phyloP scores from a whole-genome alignment of 2,113 vertebrate genomes.

The Thamnaconus septentrionalis region DNA sequence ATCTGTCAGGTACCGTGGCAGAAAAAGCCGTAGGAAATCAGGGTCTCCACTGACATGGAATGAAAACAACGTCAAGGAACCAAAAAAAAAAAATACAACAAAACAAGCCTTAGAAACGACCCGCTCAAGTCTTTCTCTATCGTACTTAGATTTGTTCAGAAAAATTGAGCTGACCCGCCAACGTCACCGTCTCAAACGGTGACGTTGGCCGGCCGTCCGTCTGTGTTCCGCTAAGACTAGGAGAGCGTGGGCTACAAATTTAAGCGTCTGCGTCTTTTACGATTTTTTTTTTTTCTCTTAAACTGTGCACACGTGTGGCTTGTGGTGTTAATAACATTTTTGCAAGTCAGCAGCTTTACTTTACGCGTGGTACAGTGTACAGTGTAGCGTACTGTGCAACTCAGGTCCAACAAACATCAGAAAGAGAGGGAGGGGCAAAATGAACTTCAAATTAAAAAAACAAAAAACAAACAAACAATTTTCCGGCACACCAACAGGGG shows the following conservation, averaged over 20 bases:
- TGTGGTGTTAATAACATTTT: slow-evolving; percentile 79
- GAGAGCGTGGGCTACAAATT: slow-evolving; percentile 26
- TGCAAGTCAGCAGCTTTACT: slow-evolving; percentile 90
- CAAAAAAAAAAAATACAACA: slow-evolving; percentile 9
- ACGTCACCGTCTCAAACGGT: slow-evolving; percentile 15
- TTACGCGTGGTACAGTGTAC: slow-evolving; percentile 80
- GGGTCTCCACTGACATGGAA: slow-evolving; percentile 11
- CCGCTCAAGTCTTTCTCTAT: not conserved
- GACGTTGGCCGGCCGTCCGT: slow-evolving; percentile 2
- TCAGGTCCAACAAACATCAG: slow-evolving; percentile 80
- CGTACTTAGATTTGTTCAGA: slow-evolving; percentile 31
- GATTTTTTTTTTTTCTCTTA: slow-evolving; percentile 50
- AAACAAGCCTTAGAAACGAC: not conserved
- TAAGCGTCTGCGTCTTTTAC: slow-evolving; percentile 28
- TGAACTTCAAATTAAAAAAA: no score
- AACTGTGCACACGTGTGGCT: slow-evolving; percentile 64
- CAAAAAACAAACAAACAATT: slow-evolving; percentile 81
- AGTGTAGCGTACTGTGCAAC: slow-evolving; percentile 78
- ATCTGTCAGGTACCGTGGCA: slow-evolving; percentile 11
- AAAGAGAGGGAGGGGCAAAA: slow-evolving; percentile 71
- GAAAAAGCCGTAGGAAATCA: not conserved
- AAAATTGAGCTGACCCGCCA: slow-evolving; percentile 30
- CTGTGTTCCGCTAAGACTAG: slow-evolving; percentile 31
- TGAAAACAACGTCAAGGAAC: not conserved
- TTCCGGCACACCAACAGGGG: slow-evolving; percentile 81